Evolutionary conservation across 2,888 invertebrate species (phyloP).

Genomic region (Priocnemis perturbator): DNA sequence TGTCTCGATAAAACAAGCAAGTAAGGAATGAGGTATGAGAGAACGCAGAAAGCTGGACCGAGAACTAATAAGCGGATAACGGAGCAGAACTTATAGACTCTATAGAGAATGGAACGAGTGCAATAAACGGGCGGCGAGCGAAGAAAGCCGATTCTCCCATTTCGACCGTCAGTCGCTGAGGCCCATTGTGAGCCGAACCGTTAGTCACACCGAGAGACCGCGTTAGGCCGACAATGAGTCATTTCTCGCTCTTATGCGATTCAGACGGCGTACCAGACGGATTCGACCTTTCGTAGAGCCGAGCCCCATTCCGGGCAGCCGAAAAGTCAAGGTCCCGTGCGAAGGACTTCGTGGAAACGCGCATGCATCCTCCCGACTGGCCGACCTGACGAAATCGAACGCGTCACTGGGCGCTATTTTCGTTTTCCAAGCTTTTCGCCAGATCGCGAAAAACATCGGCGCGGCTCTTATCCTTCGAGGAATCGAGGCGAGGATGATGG

Average conservation of each 20-base stretch:
- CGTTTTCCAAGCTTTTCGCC: no score
- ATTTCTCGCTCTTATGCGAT: slow-evolving; percentile 37
- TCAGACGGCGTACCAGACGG: slow-evolving; percentile 27
- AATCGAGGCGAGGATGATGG: no score
- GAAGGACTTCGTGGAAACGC: slow-evolving; percentile 39
- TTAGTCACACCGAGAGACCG: slow-evolving; percentile 23
- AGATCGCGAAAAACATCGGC: no score
- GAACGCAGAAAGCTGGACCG: no score
- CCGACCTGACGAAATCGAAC: no score
- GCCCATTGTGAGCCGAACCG: slow-evolving; percentile 30
- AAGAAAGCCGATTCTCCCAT: no score
- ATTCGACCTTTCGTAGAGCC: slow-evolving; percentile 22
- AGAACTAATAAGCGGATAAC: no score
- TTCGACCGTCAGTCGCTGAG: neutral
- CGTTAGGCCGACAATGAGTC: slow-evolving; percentile 33
- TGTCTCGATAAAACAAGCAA: no score
- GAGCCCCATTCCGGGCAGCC: slow-evolving; percentile 1
- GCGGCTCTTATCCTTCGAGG: no score
- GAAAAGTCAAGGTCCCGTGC: slow-evolving; percentile 46
- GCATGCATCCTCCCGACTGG: no score
- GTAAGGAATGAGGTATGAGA: no score
- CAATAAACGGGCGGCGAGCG: neutral
- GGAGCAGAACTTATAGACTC: neutral
- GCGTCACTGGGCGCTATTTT: no score
- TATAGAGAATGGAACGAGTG: neutral